phyloP scores from a whole-genome alignment of 2,797 vertebrate genomes.

The Epinephelus coioides region DNA sequence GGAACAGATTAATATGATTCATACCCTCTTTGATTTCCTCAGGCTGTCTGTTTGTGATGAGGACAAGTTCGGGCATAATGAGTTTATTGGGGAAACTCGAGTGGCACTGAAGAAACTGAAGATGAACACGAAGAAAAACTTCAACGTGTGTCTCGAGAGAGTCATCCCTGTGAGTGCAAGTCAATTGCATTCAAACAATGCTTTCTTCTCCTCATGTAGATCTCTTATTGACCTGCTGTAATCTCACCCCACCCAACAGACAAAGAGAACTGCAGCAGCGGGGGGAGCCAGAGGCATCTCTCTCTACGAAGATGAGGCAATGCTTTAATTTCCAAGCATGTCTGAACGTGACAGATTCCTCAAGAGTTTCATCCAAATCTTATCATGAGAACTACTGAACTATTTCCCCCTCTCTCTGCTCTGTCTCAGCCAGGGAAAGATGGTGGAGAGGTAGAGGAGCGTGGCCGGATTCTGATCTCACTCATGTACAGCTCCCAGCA shows the following conservation, averaged over 20 bases:
- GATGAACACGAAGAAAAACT: conserved; percentile 95
- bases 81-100: conserved; percentile 97
- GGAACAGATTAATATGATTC: conserved; percentile 5
- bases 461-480: conserved; percentile 94
- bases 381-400: conserved; percentile 11
- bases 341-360: conserved; percentile 63
- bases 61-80: conserved; percentile 98
- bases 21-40: conserved; percentile 33
- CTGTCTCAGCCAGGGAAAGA: conserved; percentile 86
- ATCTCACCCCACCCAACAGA: conserved; percentile 79
- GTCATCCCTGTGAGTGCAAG: conserved; percentile 90
- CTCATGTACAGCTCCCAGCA: conserved; percentile 96
- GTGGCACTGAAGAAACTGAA: conserved; percentile 97
- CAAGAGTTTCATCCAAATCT: conserved; percentile 31
- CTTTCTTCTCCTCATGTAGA: conserved; percentile 33
- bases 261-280: conserved; percentile 91
- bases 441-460: conserved; percentile 90
- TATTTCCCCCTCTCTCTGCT: not conserved
- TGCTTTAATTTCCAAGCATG: conserved; percentile 54
- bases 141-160: conserved; percentile 96
- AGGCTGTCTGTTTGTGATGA: conserved; percentile 98
- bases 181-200: conserved; percentile 7
- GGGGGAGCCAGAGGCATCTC: conserved; percentile 93
- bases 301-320: conserved; percentile 96
- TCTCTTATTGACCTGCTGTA: conserved; percentile 50